Evolutionary conservation across 2,888 invertebrate species (phyloP).

Genomic region (Sminthurides aquaticus): DNA sequence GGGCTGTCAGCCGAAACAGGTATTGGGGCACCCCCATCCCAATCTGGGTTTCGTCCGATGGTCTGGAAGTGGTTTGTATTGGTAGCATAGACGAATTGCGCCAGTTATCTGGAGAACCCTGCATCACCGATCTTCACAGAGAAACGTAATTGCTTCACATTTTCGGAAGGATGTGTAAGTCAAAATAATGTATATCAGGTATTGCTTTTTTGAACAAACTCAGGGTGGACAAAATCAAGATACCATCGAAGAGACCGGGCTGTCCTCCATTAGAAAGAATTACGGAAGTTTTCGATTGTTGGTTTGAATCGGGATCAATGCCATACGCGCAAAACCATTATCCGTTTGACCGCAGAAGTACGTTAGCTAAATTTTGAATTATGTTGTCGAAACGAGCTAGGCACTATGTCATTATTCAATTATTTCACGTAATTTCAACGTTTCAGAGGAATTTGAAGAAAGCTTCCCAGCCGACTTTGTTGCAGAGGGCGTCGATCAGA

Average conservation of each 20-base stretch:
- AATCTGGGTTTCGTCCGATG: conserved; percentile 86
- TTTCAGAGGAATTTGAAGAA: conserved; percentile 70
- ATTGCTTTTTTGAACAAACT: too few species aligned
- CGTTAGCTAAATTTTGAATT: neutral
- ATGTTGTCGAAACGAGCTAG: neutral
- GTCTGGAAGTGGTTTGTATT: conserved; percentile 86
- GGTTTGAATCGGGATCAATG: conserved; percentile 99
- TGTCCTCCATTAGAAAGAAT: conserved; percentile 77
- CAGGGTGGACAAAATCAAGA: conserved; percentile 80
- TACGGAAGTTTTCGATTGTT: conserved; percentile 96
- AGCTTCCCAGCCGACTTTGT: conserved; percentile 98
- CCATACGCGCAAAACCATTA: conserved; percentile 95
- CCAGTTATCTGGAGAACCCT: conserved; percentile 64
- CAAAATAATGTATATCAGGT: too few species aligned
- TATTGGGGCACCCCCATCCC: conserved; percentile 99
- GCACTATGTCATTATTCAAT: too few species aligned
- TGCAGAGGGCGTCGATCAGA: conserved; percentile 98
- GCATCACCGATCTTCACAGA: conserved; percentile 83
- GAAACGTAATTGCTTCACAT: conserved; percentile 67
- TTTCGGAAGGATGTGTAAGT: too few species aligned
- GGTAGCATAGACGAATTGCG: conserved; percentile 88
- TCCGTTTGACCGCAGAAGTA: conserved; percentile 75
- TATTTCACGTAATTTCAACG: too few species aligned
- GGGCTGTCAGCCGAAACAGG: conserved; percentile 82
- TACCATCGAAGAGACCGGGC: conserved; percentile 78